Percentiles rank a stretch among this genome's conserved stretches.
Conservation (phyloP, 1,140 invertebrate species). For the Trichonephila inaurata region DNA sequence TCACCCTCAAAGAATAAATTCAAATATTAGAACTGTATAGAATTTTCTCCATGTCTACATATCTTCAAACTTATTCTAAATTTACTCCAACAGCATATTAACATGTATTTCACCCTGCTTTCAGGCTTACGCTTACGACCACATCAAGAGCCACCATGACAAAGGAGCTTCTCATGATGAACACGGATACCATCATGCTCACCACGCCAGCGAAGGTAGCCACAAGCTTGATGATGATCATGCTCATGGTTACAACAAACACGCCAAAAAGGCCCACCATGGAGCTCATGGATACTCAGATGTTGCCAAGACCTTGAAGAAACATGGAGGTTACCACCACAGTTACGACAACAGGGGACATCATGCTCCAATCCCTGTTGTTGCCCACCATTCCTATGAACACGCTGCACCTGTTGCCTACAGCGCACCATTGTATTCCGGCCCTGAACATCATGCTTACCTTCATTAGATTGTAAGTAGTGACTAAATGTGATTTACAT, state of each 20-base stretch:
- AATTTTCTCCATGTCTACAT: neutral
- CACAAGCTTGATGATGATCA: slow-evolving; percentile 37
- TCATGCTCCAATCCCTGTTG: neutral
- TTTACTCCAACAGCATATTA: neutral
- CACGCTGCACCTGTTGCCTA: neutral
- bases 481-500: no score
- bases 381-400: neutral
- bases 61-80: neutral
- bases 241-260: slow-evolving; percentile 33
- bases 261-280: slow-evolving; percentile 46
- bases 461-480: slow-evolving; percentile 36
- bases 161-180: slow-evolving; percentile 57
- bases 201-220: slow-evolving; percentile 35
- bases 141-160: slow-evolving; percentile 58
- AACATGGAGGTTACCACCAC: slow-evolving; percentile 41
- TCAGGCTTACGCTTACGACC: slow-evolving; percentile 65
- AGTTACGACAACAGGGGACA: slow-evolving; percentile 39
- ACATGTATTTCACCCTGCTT: neutral
- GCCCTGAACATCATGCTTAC: slow-evolving; percentile 53
- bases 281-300: slow-evolving; percentile 44
- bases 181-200: slow-evolving; percentile 33
- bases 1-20: no score
- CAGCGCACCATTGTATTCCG: slow-evolving; percentile 27
- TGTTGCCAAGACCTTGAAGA: neutral
- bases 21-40: no score